phyloP scores from a whole-genome alignment of 2,797 vertebrate species.

The Pantherophis alleghaniensis region DNA sequence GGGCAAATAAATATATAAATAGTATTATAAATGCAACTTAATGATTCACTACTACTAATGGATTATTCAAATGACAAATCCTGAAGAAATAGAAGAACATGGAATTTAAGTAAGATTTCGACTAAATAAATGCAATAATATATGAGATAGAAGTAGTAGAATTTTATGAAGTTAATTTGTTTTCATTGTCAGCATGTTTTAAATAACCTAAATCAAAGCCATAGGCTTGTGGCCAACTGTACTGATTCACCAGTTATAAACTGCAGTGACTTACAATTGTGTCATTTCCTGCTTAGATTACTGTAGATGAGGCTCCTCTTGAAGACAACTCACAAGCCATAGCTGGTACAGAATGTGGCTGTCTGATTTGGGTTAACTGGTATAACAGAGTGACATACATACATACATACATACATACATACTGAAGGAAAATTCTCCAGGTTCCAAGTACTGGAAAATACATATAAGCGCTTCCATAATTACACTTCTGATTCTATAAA shows the following conservation, averaged over 20 bases:
- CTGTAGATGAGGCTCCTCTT: not conserved
- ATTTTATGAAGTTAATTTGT: not conserved
- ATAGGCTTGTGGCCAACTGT: not conserved
- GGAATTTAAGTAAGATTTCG: not conserved
- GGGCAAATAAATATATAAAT: not conserved
- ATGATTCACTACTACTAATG: not conserved
- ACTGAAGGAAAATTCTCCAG: not conserved
- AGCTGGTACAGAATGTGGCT: not conserved
- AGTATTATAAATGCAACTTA: not conserved
- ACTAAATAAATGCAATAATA: not conserved
- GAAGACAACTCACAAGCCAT: not conserved
- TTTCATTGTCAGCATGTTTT: not conserved
- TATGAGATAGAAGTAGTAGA: not conserved
- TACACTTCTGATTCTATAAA: not conserved
- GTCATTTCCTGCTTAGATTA: not conserved
- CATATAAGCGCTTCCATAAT: not conserved
- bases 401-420: not conserved
- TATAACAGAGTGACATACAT: not conserved
- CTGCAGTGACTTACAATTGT: not conserved
- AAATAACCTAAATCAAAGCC: not conserved
- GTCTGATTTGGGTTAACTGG: not conserved
- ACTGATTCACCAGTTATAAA: not conserved
- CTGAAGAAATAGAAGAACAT: not conserved
- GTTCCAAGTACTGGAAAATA: not conserved
- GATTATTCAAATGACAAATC: not conserved